Conservation (phyloP, 2,888 invertebrate genomes). For the Isotomurus palustris region DNA sequence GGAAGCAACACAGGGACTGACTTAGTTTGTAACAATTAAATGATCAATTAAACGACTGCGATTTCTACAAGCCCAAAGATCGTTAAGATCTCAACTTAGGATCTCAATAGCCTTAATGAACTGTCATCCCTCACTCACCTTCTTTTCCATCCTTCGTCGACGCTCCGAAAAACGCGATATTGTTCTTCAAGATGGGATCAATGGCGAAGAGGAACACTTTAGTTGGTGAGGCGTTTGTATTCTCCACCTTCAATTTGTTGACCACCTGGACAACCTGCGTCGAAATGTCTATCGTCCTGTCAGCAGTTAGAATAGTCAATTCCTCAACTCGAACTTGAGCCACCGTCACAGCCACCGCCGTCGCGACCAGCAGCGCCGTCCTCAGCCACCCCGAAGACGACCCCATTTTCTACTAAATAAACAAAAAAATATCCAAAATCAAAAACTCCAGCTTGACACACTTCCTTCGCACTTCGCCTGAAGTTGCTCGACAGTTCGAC, state of each 20-base stretch:
- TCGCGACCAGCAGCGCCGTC: background rate
- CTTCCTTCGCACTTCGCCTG: no score
- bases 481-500: no score
- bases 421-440: no score
- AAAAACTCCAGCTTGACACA: no score
- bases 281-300: conserved; percentile 77
- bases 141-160: conserved; percentile 26
- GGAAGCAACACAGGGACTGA: conserved; percentile 11
- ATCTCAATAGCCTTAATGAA: background rate
- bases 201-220: conserved; percentile 67
- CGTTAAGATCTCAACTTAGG: no score
- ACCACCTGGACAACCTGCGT: conserved; percentile 83
- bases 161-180: conserved; percentile 70
- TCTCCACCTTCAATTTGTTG: conserved; percentile 75
- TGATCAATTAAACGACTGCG: background rate
- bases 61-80: no score
- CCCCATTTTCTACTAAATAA: no score
- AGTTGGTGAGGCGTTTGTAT: conserved; percentile 68
- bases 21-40: background rate
- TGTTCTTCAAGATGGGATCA: conserved; percentile 60
- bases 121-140: conserved; percentile 5
- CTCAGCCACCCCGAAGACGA: no score
- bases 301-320: conserved; percentile 62
- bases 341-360: background rate
- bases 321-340: conserved; percentile 34